These are phyloP conservation scores for Blastobasis adustella DNA, from an alignment of 2,888 invertebrate species.

Conservation along the genomic window DNA sequence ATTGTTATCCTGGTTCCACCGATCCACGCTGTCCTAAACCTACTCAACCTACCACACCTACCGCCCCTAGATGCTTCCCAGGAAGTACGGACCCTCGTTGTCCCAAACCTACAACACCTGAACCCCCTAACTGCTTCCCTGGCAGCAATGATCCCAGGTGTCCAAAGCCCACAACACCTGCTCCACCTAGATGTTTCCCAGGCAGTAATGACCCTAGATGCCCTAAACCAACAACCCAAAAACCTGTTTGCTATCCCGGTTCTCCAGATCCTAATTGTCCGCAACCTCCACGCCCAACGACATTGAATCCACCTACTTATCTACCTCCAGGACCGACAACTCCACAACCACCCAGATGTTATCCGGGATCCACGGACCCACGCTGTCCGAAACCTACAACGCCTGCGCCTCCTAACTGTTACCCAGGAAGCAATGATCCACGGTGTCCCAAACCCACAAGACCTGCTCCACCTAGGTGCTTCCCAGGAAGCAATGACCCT, in stretches of 20 bases:
- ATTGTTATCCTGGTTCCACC: slow-evolving; percentile 15
- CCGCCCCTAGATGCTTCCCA: slow-evolving; percentile 24
- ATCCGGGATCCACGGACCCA: neutral
- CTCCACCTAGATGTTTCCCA: slow-evolving; percentile 24
- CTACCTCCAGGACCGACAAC: slow-evolving; percentile 11
- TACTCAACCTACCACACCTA: slow-evolving; percentile 15
- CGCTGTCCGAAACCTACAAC: slow-evolving; percentile 4
- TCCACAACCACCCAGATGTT: slow-evolving; percentile 11
- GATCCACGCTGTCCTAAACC: slow-evolving; percentile 32
- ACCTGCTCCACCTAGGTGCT: slow-evolving; percentile 17
- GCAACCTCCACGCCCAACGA: slow-evolving; percentile 19
- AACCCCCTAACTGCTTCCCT: slow-evolving; percentile 18
- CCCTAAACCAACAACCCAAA: slow-evolving; percentile 18
- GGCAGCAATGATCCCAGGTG: slow-evolving; percentile 28
- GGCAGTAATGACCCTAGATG: slow-evolving; percentile 26
- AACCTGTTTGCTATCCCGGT: slow-evolving; percentile 33
- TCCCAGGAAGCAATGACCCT: slow-evolving; percentile 29
- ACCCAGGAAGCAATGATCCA: slow-evolving; percentile 24
- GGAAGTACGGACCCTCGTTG: slow-evolving; percentile 29
- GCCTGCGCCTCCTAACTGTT: slow-evolving; percentile 18
- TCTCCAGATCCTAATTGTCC: slow-evolving; percentile 32
- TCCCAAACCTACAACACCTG: slow-evolving; percentile 20
- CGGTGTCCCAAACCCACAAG: slow-evolving; percentile 25
- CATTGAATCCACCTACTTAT: slow-evolving; percentile 14
- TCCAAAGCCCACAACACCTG: slow-evolving; percentile 12